Conservation (phyloP, 1,140 invertebrate species). For the Rhopalosiphum maidis region DNA sequence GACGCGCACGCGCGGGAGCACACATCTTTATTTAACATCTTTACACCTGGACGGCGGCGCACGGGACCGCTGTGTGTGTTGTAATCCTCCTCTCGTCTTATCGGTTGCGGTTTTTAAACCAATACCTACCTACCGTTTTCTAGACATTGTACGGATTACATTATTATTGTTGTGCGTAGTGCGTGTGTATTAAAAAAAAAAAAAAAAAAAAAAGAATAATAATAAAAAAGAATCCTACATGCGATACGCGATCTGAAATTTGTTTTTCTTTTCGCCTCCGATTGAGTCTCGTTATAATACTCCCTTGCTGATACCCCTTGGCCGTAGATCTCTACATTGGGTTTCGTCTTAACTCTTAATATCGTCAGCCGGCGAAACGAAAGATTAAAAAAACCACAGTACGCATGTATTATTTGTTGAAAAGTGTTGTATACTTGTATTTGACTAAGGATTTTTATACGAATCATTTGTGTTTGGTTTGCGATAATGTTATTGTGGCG, state of each 20-base stretch:
- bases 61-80: background rate
- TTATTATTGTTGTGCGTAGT: background rate
- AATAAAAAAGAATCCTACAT: background rate
- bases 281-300: background rate
- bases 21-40: slow-evolving; percentile 55
- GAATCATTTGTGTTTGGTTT: background rate
- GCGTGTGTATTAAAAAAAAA: slow-evolving; percentile 12
- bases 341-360: too few species aligned
- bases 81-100: slow-evolving; percentile 45
- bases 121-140: slow-evolving; percentile 42
- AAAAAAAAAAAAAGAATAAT: slow-evolving; percentile 12
- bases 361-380: background rate
- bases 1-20: background rate
- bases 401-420: background rate
- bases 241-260: slow-evolving; percentile 21
- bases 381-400: background rate
- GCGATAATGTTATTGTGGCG: background rate
- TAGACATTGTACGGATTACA: slow-evolving; percentile 1
- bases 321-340: background rate
- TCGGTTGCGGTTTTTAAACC: slow-evolving; percentile 58
- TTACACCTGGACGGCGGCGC: slow-evolving; percentile 53
- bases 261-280: slow-evolving; percentile 37
- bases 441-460: background rate
- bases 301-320: background rate
- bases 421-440: background rate